Evolutionary conservation across 2,888 invertebrate species (phyloP), one percentile per base, ranked within the genome.

Genomic region (Cephus sareptanus): DNA sequence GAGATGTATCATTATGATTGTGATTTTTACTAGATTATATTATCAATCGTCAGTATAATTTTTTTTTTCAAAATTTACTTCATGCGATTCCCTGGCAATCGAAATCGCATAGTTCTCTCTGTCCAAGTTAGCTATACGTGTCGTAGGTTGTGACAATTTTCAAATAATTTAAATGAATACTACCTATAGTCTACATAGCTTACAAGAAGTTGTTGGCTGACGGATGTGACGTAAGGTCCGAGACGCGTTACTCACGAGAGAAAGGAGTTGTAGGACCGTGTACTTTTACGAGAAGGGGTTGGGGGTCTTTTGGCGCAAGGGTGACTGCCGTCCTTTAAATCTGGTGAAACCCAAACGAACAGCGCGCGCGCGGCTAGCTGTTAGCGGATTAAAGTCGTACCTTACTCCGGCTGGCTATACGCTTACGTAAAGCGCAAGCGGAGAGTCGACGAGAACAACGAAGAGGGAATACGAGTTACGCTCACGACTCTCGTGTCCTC

Each of bases 351-450:
- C 84, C 85, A 87, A 88, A 87, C 87, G 85, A 88, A 85, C 82
- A 34, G 34, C 83, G 83, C 73, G 75, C 75, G 73, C 81, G 81
- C 81, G 81, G 81, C 83, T 82, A 2, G 86, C 85, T 87, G 86
- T 88, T 89, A 88, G 88, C 86, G 84, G 89, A 89, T 89, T 89
- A 88, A 88, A 88, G 85, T 86, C 87, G 85, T 88, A 87, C 80
- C 83, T 86, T 75, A 81, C 56, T 56, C 23, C 56, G 23, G 56
- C 23, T 56, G 56, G 76, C 79, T 77, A 77, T 76, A 75, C 75
- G 75, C 56, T 78, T 80, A 68, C 71, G 77, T 76, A 79, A 81
- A 56, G 70, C 30, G 76, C 69, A 73, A 74, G 69, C 34, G 56
- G 70, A 75, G 74, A 56, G 75, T 69, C 77, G 74, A 76, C 75